Evolutionary conservation across 2,113 vertebrate genomes (phyloP).

Genomic region (Corvus moneduloides): DNA sequence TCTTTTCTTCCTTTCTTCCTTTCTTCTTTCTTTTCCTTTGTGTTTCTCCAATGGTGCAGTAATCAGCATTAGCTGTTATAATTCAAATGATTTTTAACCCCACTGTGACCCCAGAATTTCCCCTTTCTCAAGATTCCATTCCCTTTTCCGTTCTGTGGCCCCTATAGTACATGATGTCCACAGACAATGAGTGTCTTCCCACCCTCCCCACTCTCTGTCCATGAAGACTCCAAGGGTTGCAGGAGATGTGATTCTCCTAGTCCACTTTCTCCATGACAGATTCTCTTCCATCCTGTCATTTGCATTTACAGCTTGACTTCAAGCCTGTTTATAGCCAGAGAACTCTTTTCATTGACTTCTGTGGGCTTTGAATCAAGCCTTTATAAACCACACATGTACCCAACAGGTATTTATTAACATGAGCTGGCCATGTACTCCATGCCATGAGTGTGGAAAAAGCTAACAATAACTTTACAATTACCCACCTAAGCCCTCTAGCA

Average conservation of each 20-base stretch:
- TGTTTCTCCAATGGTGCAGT: not conserved
- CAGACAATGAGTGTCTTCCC: not conserved
- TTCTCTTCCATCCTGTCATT: slow-evolving; percentile 40
- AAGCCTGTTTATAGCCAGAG: not conserved
- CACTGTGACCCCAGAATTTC: not conserved
- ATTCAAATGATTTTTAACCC: not conserved
- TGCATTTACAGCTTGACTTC: slow-evolving; percentile 6
- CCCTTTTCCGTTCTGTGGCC: not conserved
- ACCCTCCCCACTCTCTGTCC: accelerated
- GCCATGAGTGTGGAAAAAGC: slow-evolving; percentile 60
- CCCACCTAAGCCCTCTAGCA: slow-evolving; percentile 59
- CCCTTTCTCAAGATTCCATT: not conserved
- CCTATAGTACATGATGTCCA: not conserved
- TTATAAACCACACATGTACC: slow-evolving; percentile 60
- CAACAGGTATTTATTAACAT: slow-evolving; percentile 63
- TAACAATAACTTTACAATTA: slow-evolving; percentile 66
- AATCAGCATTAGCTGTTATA: not conserved
- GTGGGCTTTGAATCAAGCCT: slow-evolving; percentile 45
- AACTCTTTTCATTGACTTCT: slow-evolving; percentile 48
- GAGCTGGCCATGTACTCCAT: slow-evolving; percentile 5
- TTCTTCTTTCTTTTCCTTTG: not conserved
- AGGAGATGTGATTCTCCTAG: not conserved
- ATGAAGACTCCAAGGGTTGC: not conserved
- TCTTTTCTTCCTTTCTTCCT: accelerated
- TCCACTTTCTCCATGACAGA: not conserved